Base-by-base conservation (phyloP, 1,140 invertebrate genomes). In the Monochamus saltuarius region DNA sequence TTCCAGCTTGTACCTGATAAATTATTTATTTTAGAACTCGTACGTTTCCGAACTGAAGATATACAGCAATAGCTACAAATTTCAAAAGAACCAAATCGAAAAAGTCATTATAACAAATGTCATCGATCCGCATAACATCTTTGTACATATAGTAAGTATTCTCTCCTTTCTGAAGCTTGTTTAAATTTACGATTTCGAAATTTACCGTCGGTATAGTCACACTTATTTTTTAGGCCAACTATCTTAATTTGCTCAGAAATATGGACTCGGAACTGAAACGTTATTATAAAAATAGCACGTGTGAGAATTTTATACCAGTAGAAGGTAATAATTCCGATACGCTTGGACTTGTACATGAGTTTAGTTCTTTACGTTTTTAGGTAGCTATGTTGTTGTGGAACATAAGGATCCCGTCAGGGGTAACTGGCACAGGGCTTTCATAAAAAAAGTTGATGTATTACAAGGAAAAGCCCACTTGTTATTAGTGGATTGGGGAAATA, bases 401-500 rank as follows among this genome's bases (percentile, higher is more conserved):
- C 56, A 69, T 39, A 50, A 53, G 55, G 49, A 67, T 37, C 17
- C 8, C 8, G 29, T 61, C 11, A 35, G 61, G 10, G 61, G 57
- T 3, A 61, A 67, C 16, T 69, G 54, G 49, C 65, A 69, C 43
- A 46, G 68, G 16, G 68, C 40, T 4, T 59, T 61, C n/a, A 60
- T 69, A 3, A 65, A 61, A 46, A 50, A 35, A 14, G 52, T 64
- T 3, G 58, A 67, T 46, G 10, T 63, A 1, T 51, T 10, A 34
- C 49, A 13, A 7, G 56, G 65, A 40, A 58, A 59, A 43, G 65
- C 56, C 10, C 56, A 61, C 9, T 65, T 69, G 35, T 51, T 50
- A 17, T 56, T 69, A 9, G 61, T 69, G 7, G 68, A 69, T 56
- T 69, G 65, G 65, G 68, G 68, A 13, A 11, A 55, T 11, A 61